Base-by-base conservation (phyloP, 2,113 vertebrate genomes). In the Progne subis region DNA sequence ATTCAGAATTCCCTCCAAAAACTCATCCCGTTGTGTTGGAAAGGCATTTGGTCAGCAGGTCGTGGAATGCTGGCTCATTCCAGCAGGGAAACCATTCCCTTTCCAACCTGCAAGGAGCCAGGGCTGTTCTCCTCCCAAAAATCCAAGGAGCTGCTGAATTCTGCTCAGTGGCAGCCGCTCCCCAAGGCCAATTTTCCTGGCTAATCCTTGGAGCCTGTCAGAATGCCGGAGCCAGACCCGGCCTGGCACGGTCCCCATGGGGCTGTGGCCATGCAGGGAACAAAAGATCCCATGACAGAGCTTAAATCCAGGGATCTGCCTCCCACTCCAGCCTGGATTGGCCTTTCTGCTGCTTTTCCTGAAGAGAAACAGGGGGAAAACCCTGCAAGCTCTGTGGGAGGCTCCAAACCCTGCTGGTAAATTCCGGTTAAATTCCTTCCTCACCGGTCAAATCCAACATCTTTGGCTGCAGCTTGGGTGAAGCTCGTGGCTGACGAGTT, bases 221-320 rank as follows among this genome's bases (percentile, higher is more conserved):
- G 85, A 93, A 75, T 67, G 52, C 52, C 0, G 4, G 86, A 94
- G 95, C 78, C 93, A 85, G 92, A 52, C 74, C 3, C 34, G 3
- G 80, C 86, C 47, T 0, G 71, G 88, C 83, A 52, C 46, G 0
- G 63, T 44, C 83, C 72, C 53, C 53, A 6, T 5, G 90, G 80
- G 28, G 50, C 71, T 90, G 55, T 18, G 70, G 76, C 88, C 60
- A 83, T 25, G 8, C 80, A 46, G 82, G 77, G 88, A 94, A 70
- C 78, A 64, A 32, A 64, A 60, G 60, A 68, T 82, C 94, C 79
- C 43, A 32, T 94, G 95, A 83, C 87, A 89, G 57, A 71, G 94
- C 90, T 97, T 95, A 96, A 83, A 89, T 55, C 4, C 2, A 31
- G 61, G 78, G 88, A 87, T 60, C 81, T 90, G 49, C 94, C 72